These are phyloP conservation scores for Dasysyrphus albostriatus DNA, from an alignment of 2,888 invertebrate genomes.

Conservation along the genomic window DNA sequence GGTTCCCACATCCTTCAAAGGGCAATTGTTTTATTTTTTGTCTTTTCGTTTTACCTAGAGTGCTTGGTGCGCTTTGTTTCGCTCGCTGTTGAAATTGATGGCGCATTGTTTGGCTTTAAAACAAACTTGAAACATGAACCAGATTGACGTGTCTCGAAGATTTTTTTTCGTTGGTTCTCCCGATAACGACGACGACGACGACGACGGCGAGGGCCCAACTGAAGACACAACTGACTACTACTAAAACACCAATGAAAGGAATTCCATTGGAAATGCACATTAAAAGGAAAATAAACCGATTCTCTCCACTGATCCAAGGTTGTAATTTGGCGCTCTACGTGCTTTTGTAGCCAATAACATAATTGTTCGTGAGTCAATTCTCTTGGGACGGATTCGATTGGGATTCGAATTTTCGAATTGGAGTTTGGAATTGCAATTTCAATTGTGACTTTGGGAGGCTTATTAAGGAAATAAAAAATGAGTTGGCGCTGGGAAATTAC, in stretches of 20 bases:
- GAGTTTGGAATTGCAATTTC: slow-evolving; percentile 3
- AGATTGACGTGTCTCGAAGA: slow-evolving; percentile 69
- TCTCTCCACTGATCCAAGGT: slow-evolving; percentile 62
- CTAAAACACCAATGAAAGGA: slow-evolving; percentile 39
- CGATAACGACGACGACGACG: background rate
- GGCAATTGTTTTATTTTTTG: slow-evolving; percentile 69
- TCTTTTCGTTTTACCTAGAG: background rate
- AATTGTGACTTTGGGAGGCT: slow-evolving; percentile 8
- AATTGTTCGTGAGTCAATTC: slow-evolving; percentile 63
- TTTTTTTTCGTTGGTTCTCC: slow-evolving; percentile 33
- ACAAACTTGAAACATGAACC: slow-evolving; percentile 76
- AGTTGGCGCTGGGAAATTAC: slow-evolving; percentile 18
- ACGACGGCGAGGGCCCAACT: background rate
- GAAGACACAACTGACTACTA: background rate
- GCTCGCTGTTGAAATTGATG: slow-evolving; percentile 67
- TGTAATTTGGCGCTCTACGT: slow-evolving; percentile 72
- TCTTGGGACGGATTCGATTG: slow-evolving; percentile 36
- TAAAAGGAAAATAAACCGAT: slow-evolving; percentile 41
- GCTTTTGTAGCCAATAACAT: slow-evolving; percentile 67
- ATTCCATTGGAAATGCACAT: slow-evolving; percentile 70
- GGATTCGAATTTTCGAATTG: slow-evolving; percentile 18
- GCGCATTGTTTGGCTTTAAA: slow-evolving; percentile 71
- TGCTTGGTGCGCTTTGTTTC: slow-evolving; percentile 55
- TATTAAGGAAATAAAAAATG: slow-evolving; percentile 20
- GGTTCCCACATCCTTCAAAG: slow-evolving; percentile 74